phyloP scores from a whole-genome alignment of 2,888 invertebrate species.

The Parasteatoda lunata region DNA sequence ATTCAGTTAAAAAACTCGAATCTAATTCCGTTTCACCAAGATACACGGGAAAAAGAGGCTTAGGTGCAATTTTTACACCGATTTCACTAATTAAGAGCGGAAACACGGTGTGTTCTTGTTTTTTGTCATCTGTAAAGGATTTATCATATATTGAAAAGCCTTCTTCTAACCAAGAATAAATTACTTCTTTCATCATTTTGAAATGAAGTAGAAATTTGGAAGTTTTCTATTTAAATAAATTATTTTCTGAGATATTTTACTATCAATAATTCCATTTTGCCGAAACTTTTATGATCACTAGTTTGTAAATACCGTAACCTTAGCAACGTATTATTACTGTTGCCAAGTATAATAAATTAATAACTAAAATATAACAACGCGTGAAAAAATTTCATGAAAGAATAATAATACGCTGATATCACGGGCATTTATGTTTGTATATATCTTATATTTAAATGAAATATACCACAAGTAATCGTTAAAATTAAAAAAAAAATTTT shows the following conservation, averaged over 20 bases:
- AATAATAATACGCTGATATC: no score
- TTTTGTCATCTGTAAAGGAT: background rate
- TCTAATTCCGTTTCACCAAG: slow-evolving; percentile 28
- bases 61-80: slow-evolving; percentile 38
- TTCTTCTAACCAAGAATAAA: slow-evolving; percentile 47
- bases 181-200: slow-evolving; percentile 20
- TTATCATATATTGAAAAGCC: slow-evolving; percentile 26
- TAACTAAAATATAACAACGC: no score
- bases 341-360: no score
- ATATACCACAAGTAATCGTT: no score
- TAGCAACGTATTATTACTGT: slow-evolving; percentile 3
- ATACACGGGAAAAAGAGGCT: slow-evolving; percentile 39
- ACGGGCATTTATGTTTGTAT: no score
- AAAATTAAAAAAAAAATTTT: no score
- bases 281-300: no score
- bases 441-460: no score
- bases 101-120: slow-evolving; percentile 27
- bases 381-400: no score
- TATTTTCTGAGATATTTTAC: no score
- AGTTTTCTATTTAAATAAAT: background rate
- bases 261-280: no score
- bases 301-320: slow-evolving; percentile 8
- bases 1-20: slow-evolving; percentile 39
- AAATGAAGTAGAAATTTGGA: background rate
- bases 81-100: slow-evolving; percentile 34